Conservation (phyloP, 1,140 invertebrate genomes). For the Pristionchus pacificus region DNA sequence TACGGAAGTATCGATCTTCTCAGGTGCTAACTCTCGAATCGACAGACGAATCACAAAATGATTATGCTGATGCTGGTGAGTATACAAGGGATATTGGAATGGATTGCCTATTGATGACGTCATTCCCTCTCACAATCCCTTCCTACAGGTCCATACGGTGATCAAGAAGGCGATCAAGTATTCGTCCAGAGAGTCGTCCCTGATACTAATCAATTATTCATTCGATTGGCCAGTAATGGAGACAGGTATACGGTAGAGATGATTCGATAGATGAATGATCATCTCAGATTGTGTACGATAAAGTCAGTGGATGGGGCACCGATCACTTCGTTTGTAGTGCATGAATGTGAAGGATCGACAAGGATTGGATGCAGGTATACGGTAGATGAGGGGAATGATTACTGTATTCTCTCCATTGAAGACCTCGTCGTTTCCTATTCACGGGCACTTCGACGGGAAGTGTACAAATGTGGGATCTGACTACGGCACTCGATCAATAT, state of each 20-base stretch:
- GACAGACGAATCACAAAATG: constrained; percentile 73
- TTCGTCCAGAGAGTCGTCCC: constrained; percentile 96
- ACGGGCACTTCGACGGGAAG: constrained; percentile 90
- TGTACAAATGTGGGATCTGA: constrained; percentile 97
- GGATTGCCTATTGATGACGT: no score
- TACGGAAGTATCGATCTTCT: no score
- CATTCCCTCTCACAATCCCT: no score
- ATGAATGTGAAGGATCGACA: constrained; percentile 87
- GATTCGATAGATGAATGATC: no score
- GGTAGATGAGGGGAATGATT: no score
- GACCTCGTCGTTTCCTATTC: constrained; percentile 83
- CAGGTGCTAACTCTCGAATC: constrained; percentile 85
- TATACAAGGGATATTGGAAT: no score
- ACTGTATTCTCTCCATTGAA: no score
- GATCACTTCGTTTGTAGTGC: constrained; percentile 90
- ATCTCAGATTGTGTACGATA: constrained; percentile 37
- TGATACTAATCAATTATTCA: constrained; percentile 88
- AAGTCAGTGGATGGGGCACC: constrained; percentile 80
- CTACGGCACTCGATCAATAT: constrained; percentile 77
- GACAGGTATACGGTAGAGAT: constrained; percentile 64
- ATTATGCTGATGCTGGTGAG: no score
- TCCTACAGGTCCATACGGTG: constrained; percentile 82
- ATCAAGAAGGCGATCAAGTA: constrained; percentile 93
- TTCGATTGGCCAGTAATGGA: constrained; percentile 87
- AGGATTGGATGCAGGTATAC: constrained; percentile 83